phyloP scores from a whole-genome alignment of 2,888 invertebrate species.

The Elegia similella region DNA sequence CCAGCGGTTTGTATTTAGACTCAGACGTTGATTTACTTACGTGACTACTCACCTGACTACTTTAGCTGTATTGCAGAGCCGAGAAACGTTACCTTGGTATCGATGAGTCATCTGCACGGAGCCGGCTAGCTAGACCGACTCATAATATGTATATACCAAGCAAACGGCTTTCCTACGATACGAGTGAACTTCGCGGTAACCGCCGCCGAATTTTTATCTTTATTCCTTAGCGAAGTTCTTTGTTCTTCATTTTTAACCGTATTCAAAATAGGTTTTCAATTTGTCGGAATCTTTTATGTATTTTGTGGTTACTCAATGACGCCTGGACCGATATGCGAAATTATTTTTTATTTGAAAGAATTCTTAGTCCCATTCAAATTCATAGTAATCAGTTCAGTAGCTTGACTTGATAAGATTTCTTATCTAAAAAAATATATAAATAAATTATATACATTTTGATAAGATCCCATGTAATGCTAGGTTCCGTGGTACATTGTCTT shows the following conservation, averaged over 20 bases:
- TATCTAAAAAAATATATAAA: too few species aligned
- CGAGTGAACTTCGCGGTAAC: background rate
- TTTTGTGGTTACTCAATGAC: too few species aligned
- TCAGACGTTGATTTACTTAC: background rate
- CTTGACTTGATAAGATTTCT: too few species aligned
- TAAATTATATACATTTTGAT: too few species aligned
- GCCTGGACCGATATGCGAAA: too few species aligned
- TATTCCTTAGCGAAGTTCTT: background rate
- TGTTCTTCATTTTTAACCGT: background rate
- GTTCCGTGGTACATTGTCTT: background rate
- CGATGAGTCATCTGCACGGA: constrained; percentile 63
- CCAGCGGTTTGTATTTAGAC: background rate
- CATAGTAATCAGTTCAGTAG: too few species aligned
- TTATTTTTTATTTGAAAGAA: too few species aligned
- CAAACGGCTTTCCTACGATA: constrained; percentile 17
- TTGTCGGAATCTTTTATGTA: too few species aligned
- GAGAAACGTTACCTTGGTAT: constrained; percentile 45
- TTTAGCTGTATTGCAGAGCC: constrained; percentile 34
- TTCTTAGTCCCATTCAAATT: too few species aligned
- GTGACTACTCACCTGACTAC: background rate
- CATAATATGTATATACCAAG: constrained; percentile 15
- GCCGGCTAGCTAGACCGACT: constrained; percentile 58
- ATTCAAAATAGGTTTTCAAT: too few species aligned
- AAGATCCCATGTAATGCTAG: too few species aligned
- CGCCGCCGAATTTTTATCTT: background rate